Evolutionary conservation across 2,113 vertebrate genomes (phyloP).

Genomic region (Myotis lucifugus): DNA sequence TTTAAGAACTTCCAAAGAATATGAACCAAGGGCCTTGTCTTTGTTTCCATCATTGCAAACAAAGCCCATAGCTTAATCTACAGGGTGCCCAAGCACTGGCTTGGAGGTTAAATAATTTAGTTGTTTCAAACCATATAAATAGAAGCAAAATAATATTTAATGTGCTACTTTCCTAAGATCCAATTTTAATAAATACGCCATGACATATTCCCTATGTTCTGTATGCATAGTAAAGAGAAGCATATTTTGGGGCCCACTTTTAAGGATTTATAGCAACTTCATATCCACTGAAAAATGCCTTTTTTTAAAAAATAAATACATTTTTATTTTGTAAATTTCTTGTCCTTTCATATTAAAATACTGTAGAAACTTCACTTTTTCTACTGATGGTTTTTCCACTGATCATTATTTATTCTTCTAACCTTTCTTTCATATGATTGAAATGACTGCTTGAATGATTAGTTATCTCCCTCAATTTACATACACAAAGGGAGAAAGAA

Average conservation of each 20-base stretch:
- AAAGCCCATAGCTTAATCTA: not conserved
- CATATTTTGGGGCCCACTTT: not conserved
- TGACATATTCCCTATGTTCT: not conserved
- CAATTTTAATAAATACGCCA: not conserved
- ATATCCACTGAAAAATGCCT: not conserved
- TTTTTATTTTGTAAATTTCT: slow-evolving; percentile 5
- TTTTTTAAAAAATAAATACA: not conserved
- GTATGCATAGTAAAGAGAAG: not conserved
- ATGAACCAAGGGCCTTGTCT: not conserved
- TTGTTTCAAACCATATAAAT: not conserved
- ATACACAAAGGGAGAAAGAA: not conserved
- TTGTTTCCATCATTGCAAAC: not conserved
- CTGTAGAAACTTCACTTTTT: slow-evolving; percentile 5
- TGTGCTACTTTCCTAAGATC: not conserved
- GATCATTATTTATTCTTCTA: slow-evolving; percentile 39
- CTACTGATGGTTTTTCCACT: not conserved
- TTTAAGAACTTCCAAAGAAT: not conserved
- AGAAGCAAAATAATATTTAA: not conserved
- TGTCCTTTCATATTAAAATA: slow-evolving; percentile 38
- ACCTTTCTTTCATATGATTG: slow-evolving; percentile 29
- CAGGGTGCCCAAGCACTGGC: not conserved
- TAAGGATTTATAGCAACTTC: not conserved
- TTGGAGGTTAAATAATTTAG: not conserved
- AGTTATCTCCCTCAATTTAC: slow-evolving; percentile 27
- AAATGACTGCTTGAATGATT: slow-evolving; percentile 47